Evolutionary conservation across 2,797 vertebrate genomes (phyloP).

Genomic region (Sebastiscus albofasciatus): DNA sequence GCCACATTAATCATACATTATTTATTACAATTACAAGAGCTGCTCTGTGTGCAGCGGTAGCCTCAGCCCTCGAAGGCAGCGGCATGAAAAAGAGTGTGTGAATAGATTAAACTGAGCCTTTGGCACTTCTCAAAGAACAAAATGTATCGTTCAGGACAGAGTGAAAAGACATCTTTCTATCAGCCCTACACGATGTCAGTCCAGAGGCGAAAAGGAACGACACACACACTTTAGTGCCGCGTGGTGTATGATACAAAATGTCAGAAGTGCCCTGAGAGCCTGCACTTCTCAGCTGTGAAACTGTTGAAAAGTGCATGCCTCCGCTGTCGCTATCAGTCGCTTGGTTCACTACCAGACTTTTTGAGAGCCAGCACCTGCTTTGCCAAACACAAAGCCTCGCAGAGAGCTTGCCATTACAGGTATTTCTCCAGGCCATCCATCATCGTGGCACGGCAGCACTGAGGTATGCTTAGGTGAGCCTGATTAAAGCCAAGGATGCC

Average conservation of each 20-base stretch:
- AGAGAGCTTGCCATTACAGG: constrained; percentile 57
- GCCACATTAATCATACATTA: constrained; percentile 81
- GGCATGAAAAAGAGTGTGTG: constrained; percentile 60
- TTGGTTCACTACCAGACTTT: not conserved
- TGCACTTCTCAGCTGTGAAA: constrained; percentile 13
- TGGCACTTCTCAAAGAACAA: constrained; percentile 64
- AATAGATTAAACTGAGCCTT: constrained; percentile 72
- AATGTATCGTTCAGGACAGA: constrained; percentile 52
- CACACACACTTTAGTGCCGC: not conserved
- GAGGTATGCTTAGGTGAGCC: constrained; percentile 49
- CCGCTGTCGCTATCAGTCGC: constrained; percentile 1
- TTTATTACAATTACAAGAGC: constrained; percentile 79
- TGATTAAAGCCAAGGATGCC: constrained; percentile 62
- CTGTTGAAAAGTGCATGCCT: not conserved
- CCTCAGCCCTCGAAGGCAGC: constrained; percentile 60
- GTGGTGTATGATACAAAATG: constrained; percentile 41
- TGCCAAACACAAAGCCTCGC: constrained; percentile 49
- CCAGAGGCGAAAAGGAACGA: constrained; percentile 49
- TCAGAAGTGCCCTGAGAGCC: constrained; percentile 32
- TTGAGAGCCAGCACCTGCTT: constrained; percentile 35
- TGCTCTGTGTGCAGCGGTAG: constrained; percentile 61
- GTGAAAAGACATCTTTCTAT: constrained; percentile 64
- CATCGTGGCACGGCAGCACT: constrained; percentile 50
- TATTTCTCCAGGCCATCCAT: constrained; percentile 73
- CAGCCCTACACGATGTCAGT: constrained; percentile 57